Evolutionary conservation across 2,113 vertebrate genomes (phyloP), one percentile per base, ranked within the genome.

Genomic region (Leucoraja erinaceus): DNA sequence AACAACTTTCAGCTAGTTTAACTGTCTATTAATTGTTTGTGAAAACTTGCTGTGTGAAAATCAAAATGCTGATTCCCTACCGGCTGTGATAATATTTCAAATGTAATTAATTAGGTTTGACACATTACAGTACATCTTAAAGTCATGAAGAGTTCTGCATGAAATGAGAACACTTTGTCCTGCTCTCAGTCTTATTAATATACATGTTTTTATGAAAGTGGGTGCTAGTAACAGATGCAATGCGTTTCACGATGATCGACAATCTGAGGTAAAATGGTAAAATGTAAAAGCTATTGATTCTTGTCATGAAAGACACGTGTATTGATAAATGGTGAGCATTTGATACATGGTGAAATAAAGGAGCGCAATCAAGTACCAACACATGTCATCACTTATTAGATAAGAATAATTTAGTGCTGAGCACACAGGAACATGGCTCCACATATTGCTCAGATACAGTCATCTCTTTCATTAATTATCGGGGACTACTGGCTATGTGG

Each of bases 331-430:
- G 94, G 93, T 93, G 94, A 94, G 92, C 93, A 93, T 93, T 93
- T 95, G 94, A 94, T 94, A 93, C 94, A 94, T 93, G 93, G 92
- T 93, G 92, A 94, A 95, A 93, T 94, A 95, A 95, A 94, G 93
- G 94, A 93, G 93, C 93, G 84, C 63, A 66, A 77, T 94, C 93
- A 94, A 94, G 94, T 94, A 93, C 93, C 93, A 93, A 94, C 94
- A 94, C 93, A 94, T 95, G 94, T 95, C 94, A 94, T 93, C 93
- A 93, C 93, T 94, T 94, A 95, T 94, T 95, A 94, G 94, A 93
- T 93, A 93, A 94, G 90, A 77, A 91, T 94, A 93, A 94, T 94
- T 93, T 93, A 94, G 94, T 93, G 93, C 93, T 92, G 94, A 94
- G 93, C 94, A 94, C 93, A 94, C 92, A 93, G 94, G 93, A 79